phyloP scores from a whole-genome alignment of 2,113 vertebrate genomes.

The Antennarius striatus region DNA sequence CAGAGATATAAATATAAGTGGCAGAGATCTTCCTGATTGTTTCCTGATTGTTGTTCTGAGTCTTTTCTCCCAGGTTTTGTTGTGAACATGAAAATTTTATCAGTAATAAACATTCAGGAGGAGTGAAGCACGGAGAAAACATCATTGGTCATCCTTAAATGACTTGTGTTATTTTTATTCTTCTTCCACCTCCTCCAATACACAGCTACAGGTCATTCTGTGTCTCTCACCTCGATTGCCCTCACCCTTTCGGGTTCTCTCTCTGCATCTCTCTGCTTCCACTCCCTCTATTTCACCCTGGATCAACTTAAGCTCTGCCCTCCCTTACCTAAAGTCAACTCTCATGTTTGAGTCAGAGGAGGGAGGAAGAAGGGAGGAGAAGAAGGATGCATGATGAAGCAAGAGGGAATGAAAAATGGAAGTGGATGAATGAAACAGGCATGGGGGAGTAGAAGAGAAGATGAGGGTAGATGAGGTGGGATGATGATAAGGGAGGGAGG shows the following conservation, averaged over 20 bases:
- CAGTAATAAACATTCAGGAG: conserved; percentile 58
- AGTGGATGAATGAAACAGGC: conserved; percentile 20
- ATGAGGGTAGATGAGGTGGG: conserved; percentile 9
- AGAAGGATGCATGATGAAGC: conserved; percentile 8
- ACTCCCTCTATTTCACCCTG: conserved; percentile 33
- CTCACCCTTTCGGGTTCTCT: conserved; percentile 22
- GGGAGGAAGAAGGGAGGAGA: not conserved
- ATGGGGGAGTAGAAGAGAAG: conserved; percentile 20
- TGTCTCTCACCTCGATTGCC: conserved; percentile 45
- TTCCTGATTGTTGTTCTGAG: too few relatives aligned
- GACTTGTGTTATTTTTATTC: conserved; percentile 47
- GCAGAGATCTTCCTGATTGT: conserved; percentile 35
- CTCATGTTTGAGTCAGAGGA: conserved; percentile 6
- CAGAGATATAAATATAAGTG: conserved; percentile 38
- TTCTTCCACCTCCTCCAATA: conserved; percentile 16
- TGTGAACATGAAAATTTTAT: conserved; percentile 65
- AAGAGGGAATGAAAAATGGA: conserved; percentile 24
- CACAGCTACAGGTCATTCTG: conserved; percentile 45
- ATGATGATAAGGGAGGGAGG: not conserved
- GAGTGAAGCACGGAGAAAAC: conserved; percentile 42
- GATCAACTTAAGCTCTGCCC: conserved; percentile 40
- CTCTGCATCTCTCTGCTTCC: not conserved
- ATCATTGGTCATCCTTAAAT: conserved; percentile 58
- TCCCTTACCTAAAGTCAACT: conserved; percentile 46
- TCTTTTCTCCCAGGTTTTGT: conserved; percentile 62